Evolutionary conservation across 2,888 invertebrate genomes (phyloP).

Genomic region (Eustalomyia histrio): DNA sequence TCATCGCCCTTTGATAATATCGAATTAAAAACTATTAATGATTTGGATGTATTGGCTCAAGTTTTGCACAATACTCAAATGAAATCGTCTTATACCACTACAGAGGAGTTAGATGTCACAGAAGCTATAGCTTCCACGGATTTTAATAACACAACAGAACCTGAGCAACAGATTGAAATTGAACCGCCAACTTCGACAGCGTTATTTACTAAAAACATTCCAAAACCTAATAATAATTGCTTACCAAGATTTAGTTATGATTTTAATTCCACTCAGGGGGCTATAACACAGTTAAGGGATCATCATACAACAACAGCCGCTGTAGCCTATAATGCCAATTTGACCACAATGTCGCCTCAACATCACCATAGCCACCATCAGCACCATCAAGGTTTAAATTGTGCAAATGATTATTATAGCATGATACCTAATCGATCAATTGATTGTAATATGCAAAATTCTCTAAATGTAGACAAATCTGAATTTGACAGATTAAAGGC

Average conservation of each 20-base stretch:
- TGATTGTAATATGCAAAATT: slow-evolving; percentile 19
- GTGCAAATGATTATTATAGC: slow-evolving; percentile 16
- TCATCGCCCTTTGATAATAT: slow-evolving; percentile 96
- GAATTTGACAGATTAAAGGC: neutral
- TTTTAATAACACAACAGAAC: slow-evolving; percentile 1
- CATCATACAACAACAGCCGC: slow-evolving; percentile 4
- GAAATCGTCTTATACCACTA: slow-evolving; percentile 51
- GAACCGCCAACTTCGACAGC: neutral
- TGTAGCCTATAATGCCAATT: slow-evolving; percentile 14
- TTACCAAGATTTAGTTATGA: slow-evolving; percentile 47
- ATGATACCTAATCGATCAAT: slow-evolving; percentile 11
- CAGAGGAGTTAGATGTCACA: slow-evolving; percentile 15
- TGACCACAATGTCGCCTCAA: slow-evolving; percentile 23
- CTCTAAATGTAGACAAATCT: neutral
- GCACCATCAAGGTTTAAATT: slow-evolving; percentile 13
- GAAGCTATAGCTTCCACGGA: neutral
- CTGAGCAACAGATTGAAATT: neutral
- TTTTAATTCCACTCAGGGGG: slow-evolving; percentile 40
- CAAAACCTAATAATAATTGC: slow-evolving; percentile 40
- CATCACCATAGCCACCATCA: neutral
- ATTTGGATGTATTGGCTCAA: slow-evolving; percentile 93
- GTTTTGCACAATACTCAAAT: slow-evolving; percentile 82
- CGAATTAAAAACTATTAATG: slow-evolving; percentile 94
- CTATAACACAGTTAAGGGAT: slow-evolving; percentile 14
- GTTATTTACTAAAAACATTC: slow-evolving; percentile 45